Evolutionary conservation across 1,140 invertebrate species (phyloP), one percentile per base, ranked within the genome.

Genomic region (Drosophila murphyi): DNA sequence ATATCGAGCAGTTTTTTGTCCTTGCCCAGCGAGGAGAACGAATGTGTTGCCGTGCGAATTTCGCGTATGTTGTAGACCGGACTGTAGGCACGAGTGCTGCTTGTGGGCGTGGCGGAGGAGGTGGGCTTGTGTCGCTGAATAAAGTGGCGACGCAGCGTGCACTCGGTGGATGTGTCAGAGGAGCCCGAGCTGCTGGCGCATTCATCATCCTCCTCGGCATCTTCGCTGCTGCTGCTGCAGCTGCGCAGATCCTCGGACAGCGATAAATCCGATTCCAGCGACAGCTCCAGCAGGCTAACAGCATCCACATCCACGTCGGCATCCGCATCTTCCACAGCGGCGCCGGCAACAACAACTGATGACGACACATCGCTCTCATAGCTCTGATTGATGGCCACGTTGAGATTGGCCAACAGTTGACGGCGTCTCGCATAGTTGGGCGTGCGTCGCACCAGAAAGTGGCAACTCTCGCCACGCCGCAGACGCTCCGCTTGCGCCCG

Each of bases 401-500:
- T 92, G 8, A 91, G 68, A 39, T 90, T 81, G 54, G 82, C 81
- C 51, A 92, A 20, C 60, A 92, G 39, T 64, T 92, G 92, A 4
- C 86, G 83, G 12, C 92, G 91, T 0, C 91, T 72, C 5, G 80
- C 94, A 70, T 96, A 96, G 77, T 96, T 95, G 0, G 95, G 95
- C 93, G 96, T 97, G 52, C 96, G 94, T 51, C 96, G 94, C 47
- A 97, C 95, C 7, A 96, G 93, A 92, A 97, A 96, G 91, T 97
- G 96, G 56, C 96, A 96, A 80, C 95, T 95, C 45, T 93, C 93
- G 39, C 93, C 93, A 6, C 93, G 90, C 5, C 93, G 92, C 51
- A 94, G 94, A 95, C 97, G 97, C 41, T 95, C 94, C 65, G 95
- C 95, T 87, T 97, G 97, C 29, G 97, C 96, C 74, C 95, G 94